Percentiles rank a stretch among this genome's conserved stretches.
phyloP scores from a whole-genome alignment of 2,113 vertebrate genomes.

The Phaethornis superciliosus region DNA sequence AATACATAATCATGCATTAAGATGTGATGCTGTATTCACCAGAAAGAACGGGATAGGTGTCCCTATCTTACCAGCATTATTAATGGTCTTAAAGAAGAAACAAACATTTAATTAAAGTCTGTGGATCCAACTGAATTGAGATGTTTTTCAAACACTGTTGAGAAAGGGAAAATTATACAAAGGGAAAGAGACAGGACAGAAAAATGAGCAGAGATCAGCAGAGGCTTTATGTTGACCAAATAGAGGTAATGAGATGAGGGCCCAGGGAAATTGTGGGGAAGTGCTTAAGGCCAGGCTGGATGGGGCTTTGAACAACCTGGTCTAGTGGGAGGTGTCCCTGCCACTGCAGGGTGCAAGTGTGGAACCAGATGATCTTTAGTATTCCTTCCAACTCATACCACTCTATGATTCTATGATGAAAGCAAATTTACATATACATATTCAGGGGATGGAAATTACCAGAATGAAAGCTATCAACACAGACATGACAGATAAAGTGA shows the following conservation, averaged over 20 bases:
- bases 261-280: too few species aligned
- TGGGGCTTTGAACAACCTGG: too few species aligned
- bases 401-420: background rate
- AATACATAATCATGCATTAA: slow-evolving; percentile 39
- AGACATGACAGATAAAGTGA: background rate
- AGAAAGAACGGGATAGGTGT: background rate
- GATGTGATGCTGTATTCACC: background rate
- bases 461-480: background rate
- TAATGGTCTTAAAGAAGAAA: slow-evolving; percentile 12
- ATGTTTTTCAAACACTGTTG: background rate
- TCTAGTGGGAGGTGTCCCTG: too few species aligned
- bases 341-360: too few species aligned
- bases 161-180: background rate
- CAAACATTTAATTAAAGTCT: slow-evolving; percentile 35
- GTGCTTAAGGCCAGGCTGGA: too few species aligned
- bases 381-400: too few species aligned
- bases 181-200: background rate
- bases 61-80: slow-evolving; percentile 14
- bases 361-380: too few species aligned
- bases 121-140: slow-evolving; percentile 3
- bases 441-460: background rate
- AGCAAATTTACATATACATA: background rate
- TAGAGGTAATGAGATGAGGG: background rate
- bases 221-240: background rate
- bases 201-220: background rate